A percentile compares a stretch with the other conserved stretches of the same genome.
These are phyloP conservation scores for Chiloscyllium plagiosum DNA, from an alignment of 2,113 vertebrate genomes.

Conservation along the genomic window DNA sequence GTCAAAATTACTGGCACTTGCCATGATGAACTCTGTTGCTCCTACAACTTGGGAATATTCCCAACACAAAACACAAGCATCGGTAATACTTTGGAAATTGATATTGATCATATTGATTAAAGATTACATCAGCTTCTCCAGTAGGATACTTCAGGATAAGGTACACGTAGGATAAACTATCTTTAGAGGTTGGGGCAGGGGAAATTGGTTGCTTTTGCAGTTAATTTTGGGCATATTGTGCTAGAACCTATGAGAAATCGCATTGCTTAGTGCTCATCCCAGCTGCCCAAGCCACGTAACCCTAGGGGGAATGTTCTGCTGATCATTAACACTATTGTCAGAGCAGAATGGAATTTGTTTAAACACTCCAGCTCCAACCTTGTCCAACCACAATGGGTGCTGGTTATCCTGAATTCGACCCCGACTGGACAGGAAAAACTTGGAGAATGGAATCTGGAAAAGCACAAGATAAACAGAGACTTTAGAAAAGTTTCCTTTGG, in stretches of 20 bases:
- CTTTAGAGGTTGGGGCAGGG: too few species aligned
- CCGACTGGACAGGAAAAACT: constrained; percentile 82
- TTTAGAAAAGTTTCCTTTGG: neutral
- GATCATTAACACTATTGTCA: neutral
- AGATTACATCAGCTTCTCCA: neutral
- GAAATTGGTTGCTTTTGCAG: neutral
- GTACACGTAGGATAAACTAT: neutral
- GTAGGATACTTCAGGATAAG: too few species aligned
- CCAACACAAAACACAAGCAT: too few species aligned
- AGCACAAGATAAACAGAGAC: neutral
- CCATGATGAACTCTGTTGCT: neutral
- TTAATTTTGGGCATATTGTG: neutral
- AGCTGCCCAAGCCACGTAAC: neutral
- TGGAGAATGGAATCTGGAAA: constrained; percentile 86
- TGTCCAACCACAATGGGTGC: constrained; percentile 69
- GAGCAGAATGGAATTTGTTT: neutral
- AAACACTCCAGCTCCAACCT: constrained; percentile 54
- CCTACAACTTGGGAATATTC: neutral
- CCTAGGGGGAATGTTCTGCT: neutral
- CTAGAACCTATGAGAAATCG: neutral
- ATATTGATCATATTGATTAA: neutral
- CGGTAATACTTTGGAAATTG: neutral
- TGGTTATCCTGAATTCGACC: constrained; percentile 85
- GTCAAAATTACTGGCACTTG: neutral
- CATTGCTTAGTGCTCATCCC: neutral